Conservation (phyloP, 2,113 vertebrate species). For the Mobula birostris region DNA sequence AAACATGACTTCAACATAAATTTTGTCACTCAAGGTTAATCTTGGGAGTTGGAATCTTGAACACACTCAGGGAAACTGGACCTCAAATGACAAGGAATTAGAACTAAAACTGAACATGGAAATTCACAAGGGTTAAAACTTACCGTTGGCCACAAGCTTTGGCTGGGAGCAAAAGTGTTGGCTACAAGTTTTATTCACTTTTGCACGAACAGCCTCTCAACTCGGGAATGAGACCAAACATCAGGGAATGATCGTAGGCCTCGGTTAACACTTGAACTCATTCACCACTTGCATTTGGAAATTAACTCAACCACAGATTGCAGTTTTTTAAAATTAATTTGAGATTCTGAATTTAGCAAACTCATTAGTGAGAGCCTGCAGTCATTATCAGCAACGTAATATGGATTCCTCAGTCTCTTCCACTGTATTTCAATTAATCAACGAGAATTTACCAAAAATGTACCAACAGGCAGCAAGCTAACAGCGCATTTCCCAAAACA, state of each 20-base stretch:
- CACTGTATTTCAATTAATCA: slow-evolving; percentile 12
- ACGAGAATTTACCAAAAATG: neutral
- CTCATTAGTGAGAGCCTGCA: neutral
- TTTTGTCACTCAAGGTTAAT: neutral
- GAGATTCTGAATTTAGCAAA: neutral
- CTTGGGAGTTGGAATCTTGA: neutral
- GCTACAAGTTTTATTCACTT: too few relatives aligned
- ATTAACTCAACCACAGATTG: too few relatives aligned
- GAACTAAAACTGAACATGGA: neutral
- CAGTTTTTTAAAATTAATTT: neutral
- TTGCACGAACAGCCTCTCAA: too few relatives aligned
- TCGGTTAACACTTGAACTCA: too few relatives aligned
- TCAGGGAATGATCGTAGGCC: too few relatives aligned
- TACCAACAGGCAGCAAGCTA: neutral
- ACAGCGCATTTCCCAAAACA: neutral
- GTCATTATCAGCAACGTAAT: neutral
- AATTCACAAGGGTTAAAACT: neutral
- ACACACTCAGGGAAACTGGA: neutral
- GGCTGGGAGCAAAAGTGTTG: too few relatives aligned
- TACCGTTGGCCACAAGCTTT: too few relatives aligned
- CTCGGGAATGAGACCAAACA: too few relatives aligned
- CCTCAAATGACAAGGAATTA: neutral
- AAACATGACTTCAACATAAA: neutral
- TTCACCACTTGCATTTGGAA: too few relatives aligned
- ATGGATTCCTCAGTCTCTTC: neutral